Evolutionary conservation across 2,797 vertebrate genomes (phyloP), one percentile per base, ranked within the genome.

Genomic region (Sebastes minor): DNA sequence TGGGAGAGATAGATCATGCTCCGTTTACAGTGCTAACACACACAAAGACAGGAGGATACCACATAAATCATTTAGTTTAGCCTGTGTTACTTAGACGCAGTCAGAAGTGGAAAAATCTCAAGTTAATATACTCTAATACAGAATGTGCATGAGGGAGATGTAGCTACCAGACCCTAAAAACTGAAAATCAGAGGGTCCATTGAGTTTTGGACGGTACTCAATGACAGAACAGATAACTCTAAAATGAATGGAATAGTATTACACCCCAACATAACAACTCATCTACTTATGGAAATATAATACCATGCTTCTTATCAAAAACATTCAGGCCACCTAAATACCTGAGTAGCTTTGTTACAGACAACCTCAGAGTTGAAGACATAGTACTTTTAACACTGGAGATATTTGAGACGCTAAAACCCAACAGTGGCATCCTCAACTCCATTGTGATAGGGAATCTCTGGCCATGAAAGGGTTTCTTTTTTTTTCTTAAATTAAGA

Each of bases 331-430:
- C 7, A 38, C 66, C 69, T 86, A 75, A 78, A 83, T 82, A 80
- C 74, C 73, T 27, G 28, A 80, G 66, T 72, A 35, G 77, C 77
- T 90, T 89, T 88, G 53, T 86, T 81, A 69, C 67, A 65, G 84
- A 87, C 28, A 68, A 76, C 65, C 71, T 83, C 56, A 71, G 62
- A 66, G 33, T 68, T 75, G 57, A 76, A 86, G 74, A 71, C 71
- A 66, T 20, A 27, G 18, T 46, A 72, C 56, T 84, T 89, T 61
- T 78, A 86, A 84, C n/a, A 56, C 70, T 33, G 46, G 53, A 68
- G 90, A 90, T 80, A 93, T 89, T 13, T 75, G 86, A 92, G 86
- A 89, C 49, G 60, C 42, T 84, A 78, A 82, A 88, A 76, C 76
- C 76, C 68, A 66, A 86, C n/a, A 25, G 74, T 57, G 88, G 76